Percentiles rank a stretch among this genome's conserved stretches.
phyloP scores from a whole-genome alignment of 2,888 invertebrate genomes.

The Erebia ligea region DNA sequence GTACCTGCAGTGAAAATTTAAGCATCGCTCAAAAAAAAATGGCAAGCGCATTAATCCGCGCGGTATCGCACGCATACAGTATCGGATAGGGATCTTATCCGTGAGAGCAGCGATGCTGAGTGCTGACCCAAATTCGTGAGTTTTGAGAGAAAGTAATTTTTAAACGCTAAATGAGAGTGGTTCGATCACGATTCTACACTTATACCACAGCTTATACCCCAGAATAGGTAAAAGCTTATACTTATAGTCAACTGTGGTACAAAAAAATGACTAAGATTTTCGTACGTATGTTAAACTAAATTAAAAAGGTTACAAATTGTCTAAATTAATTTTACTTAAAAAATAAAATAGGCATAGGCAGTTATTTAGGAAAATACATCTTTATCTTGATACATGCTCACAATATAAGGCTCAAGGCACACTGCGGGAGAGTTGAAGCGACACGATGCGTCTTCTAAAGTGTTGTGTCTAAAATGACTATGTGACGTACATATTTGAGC shows the following conservation, averaged over 20 bases:
- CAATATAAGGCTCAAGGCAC: not conserved
- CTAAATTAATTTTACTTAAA: too few species aligned
- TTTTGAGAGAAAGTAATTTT: conserved; percentile 45
- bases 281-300: too few species aligned
- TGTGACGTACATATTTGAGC: not conserved
- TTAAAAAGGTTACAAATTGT: not conserved
- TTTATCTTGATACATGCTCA: too few species aligned
- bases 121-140: conserved; percentile 44
- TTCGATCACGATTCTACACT: conserved; percentile 27
- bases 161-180: conserved; percentile 34
- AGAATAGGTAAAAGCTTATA: too few species aligned
- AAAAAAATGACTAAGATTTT: not conserved
- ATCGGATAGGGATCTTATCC: conserved; percentile 43
- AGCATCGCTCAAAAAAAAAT: not conserved
- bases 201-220: not conserved
- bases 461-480: not conserved
- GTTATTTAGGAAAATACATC: too few species aligned
- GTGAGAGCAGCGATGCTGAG: conserved; percentile 45
- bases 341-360: too few species aligned
- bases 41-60: conserved; percentile 1
- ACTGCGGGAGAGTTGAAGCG: not conserved
- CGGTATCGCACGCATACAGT: conserved; percentile 27
- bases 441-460: not conserved
- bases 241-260: not conserved
- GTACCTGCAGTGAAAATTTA: too few species aligned